These are phyloP conservation scores for Polypedilum vanderplanki DNA, from an alignment of 1,140 invertebrate species.

Conservation along the genomic window DNA sequence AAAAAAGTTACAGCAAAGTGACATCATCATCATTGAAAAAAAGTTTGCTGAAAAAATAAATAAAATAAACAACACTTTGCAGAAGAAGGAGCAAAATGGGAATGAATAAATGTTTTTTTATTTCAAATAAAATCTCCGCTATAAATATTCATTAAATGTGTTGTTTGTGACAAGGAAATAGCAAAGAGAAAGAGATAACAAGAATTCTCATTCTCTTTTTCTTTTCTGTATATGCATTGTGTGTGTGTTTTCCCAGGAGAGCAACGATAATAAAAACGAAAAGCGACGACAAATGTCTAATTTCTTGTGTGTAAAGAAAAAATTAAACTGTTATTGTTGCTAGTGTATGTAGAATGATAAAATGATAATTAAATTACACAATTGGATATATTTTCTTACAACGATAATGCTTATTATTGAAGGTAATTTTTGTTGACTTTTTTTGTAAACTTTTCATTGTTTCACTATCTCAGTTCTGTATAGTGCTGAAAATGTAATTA, in stretches of 20 bases:
- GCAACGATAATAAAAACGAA: not conserved
- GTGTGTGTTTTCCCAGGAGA: not conserved
- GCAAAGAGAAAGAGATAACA: not conserved
- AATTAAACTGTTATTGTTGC: constrained; percentile 4
- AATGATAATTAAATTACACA: constrained; percentile 29
- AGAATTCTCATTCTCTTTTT: not conserved
- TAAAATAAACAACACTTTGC: constrained; percentile 4
- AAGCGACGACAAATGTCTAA: not conserved
- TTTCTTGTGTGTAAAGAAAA: not conserved
- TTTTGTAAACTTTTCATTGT: no score
- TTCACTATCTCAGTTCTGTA: no score
- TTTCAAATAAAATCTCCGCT: not conserved
- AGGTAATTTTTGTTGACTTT: not conserved
- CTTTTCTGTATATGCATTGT: no score
- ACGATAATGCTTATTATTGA: constrained; percentile 20
- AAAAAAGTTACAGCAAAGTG: not conserved
- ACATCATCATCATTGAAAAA: not conserved
- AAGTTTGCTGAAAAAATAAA: not conserved
- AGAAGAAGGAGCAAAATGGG: not conserved
- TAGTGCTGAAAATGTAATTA: no score
- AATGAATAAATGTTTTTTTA: not conserved
- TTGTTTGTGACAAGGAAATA: not conserved
- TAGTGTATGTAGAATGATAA: constrained; percentile 21
- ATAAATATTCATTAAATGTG: constrained; percentile 8
- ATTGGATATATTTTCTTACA: constrained; percentile 21